These are phyloP conservation scores for Diplazon laetatorius DNA, from an alignment of 2,888 invertebrate genomes.

Conservation along the genomic window DNA sequence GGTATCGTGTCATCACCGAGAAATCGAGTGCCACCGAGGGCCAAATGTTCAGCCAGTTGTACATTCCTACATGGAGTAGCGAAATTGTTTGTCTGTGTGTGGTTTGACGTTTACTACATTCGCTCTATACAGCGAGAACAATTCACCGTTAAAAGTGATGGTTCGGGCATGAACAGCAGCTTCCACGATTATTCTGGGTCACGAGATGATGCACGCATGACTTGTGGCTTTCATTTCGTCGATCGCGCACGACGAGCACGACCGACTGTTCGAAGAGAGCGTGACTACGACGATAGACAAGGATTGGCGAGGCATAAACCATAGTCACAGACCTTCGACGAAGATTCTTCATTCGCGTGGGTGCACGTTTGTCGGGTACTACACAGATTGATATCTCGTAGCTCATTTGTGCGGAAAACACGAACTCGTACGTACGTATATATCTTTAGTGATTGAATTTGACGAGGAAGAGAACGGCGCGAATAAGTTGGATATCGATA, in stretches of 20 bases:
- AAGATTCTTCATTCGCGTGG: slow-evolving; percentile 40
- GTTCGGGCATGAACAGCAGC: background rate
- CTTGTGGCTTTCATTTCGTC: slow-evolving; percentile 51
- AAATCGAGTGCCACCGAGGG: too few species aligned
- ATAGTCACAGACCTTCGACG: slow-evolving; percentile 6
- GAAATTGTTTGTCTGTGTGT: too few species aligned
- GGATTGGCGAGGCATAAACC: slow-evolving; percentile 38
- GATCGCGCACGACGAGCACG: slow-evolving; percentile 38
- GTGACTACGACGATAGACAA: slow-evolving; percentile 43
- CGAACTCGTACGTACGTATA: slow-evolving; percentile 32
- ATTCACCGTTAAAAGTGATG: slow-evolving; percentile 19
- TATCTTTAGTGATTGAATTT: slow-evolving; percentile 42
- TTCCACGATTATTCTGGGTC: slow-evolving; percentile 17
- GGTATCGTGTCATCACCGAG: too few species aligned
- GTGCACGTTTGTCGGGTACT: slow-evolving; percentile 45
- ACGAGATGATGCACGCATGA: slow-evolving; percentile 43
- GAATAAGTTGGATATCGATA: slow-evolving; percentile 46
- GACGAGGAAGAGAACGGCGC: slow-evolving; percentile 31
- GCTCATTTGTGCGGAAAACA: slow-evolving; percentile 55
- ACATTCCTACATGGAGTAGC: too few species aligned
- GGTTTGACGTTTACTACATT: background rate
- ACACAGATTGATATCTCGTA: slow-evolving; percentile 52
- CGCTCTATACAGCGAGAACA: background rate
- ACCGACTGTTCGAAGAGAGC: slow-evolving; percentile 53
- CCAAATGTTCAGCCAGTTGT: too few species aligned